Percentiles rank a stretch among this genome's conserved stretches.
Evolutionary conservation across 1,140 invertebrate genomes (phyloP).

Genomic region (Panagrolaimus sp.): DNA sequence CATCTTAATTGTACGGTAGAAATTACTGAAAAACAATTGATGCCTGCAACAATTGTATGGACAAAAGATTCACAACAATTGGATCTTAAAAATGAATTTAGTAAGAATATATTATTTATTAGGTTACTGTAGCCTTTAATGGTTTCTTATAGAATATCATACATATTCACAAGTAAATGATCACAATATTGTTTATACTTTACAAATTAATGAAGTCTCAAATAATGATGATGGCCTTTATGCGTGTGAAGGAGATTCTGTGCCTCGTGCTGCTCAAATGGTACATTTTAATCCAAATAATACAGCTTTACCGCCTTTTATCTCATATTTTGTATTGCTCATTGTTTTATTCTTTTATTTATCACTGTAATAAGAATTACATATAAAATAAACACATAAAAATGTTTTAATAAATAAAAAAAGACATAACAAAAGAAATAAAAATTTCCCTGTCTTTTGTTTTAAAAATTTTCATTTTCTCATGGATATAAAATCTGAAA

Average conservation of each 20-base stretch:
- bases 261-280: slow-evolving; percentile 17
- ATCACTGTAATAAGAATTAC: slow-evolving; percentile 1
- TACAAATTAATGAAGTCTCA: not conserved
- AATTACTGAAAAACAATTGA: slow-evolving; percentile 13
- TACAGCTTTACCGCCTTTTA: not conserved
- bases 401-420: not conserved
- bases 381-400: not conserved
- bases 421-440: not conserved
- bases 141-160: slow-evolving; percentile 19
- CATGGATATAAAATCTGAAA: no score
- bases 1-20: slow-evolving; percentile 24
- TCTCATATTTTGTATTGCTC: not conserved
- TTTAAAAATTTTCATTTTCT: no score
- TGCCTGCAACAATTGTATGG: slow-evolving; percentile 19
- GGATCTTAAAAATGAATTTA: slow-evolving; percentile 21
- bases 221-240: slow-evolving; percentile 20
- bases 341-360: slow-evolving; percentile 12
- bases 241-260: slow-evolving; percentile 23
- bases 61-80: slow-evolving; percentile 19
- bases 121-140: no score
- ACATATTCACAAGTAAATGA: slow-evolving; percentile 15
- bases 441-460: no score
- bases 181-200: slow-evolving; percentile 16
- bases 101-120: not conserved
- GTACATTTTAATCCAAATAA: slow-evolving; percentile 20